Evolutionary conservation across 2,888 invertebrate genomes (phyloP).

Genomic region (Subacronicta megacephala): DNA sequence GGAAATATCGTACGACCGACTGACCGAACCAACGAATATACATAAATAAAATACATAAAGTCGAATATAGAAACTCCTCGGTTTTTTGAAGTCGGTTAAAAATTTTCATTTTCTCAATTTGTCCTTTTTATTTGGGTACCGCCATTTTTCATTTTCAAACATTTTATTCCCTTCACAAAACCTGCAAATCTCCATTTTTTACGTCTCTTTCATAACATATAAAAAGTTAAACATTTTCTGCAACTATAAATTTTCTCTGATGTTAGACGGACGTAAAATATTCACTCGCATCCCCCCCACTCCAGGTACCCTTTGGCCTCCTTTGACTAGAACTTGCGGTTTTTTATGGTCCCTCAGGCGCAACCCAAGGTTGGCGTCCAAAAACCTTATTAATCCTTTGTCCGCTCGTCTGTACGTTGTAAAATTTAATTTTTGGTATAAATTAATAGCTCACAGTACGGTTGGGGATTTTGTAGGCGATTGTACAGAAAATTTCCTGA

Average conservation of each 20-base stretch:
- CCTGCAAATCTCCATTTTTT: not conserved
- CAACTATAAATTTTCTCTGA: constrained; percentile 34
- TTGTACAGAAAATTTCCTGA: constrained; percentile 5
- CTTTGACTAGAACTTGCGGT: constrained; percentile 50
- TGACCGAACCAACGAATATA: too few species aligned
- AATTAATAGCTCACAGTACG: constrained; percentile 47
- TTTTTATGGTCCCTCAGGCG: constrained; percentile 57
- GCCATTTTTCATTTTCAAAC: constrained; percentile 3
- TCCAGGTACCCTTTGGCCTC: constrained; percentile 4
- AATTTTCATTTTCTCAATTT: too few species aligned
- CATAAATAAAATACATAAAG: too few species aligned
- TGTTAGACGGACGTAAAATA: constrained; percentile 47
- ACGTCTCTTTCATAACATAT: constrained; percentile 22
- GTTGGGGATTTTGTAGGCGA: constrained; percentile 21
- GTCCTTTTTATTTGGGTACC: not conserved
- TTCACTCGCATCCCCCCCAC: constrained; percentile 34
- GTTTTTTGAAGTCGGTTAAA: too few species aligned
- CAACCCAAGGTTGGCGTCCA: constrained; percentile 41
- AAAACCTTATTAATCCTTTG: constrained; percentile 57
- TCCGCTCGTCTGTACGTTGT: constrained; percentile 55
- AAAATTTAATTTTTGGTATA: constrained; percentile 66
- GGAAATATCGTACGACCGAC: too few species aligned
- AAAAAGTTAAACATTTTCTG: constrained; percentile 41
- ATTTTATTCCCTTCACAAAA: constrained; percentile 6
- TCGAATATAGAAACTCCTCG: too few species aligned